These are phyloP conservation scores for Notolabrus celidotus DNA, from an alignment of 2,797 vertebrate species.

Conservation along the genomic window DNA sequence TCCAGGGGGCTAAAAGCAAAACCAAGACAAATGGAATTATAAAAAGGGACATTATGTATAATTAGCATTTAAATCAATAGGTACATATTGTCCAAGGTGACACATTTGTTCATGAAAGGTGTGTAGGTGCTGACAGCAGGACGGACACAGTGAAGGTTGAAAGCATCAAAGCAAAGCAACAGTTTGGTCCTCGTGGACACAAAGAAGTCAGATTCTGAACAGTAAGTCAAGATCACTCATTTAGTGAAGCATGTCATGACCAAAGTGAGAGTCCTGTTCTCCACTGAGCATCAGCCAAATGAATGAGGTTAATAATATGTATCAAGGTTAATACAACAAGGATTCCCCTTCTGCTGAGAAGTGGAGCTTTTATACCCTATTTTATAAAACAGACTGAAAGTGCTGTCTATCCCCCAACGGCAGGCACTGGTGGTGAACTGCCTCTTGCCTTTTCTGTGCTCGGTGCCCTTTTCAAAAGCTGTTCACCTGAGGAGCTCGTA, in stretches of 20 bases:
- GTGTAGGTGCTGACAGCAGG: slow-evolving; percentile 26
- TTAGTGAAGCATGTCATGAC: slow-evolving; percentile 38
- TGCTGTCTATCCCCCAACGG: not conserved
- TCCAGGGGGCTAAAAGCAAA: slow-evolving; percentile 22
- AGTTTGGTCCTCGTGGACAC: slow-evolving; percentile 11
- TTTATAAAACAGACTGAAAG: slow-evolving; percentile 29
- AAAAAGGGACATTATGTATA: slow-evolving; percentile 22
- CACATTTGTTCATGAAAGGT: slow-evolving; percentile 20
- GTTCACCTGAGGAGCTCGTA: slow-evolving; percentile 61
- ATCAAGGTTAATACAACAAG: slow-evolving; percentile 63
- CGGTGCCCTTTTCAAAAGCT: slow-evolving; percentile 57
- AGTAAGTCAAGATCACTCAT: slow-evolving; percentile 35
- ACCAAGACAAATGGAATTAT: slow-evolving; percentile 22
- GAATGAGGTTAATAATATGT: slow-evolving; percentile 71
- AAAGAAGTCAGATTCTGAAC: slow-evolving; percentile 14
- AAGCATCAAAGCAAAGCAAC: slow-evolving; percentile 20
- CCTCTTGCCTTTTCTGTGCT: slow-evolving; percentile 28
- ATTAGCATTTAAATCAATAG: slow-evolving; percentile 25
- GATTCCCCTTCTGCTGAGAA: slow-evolving; percentile 23
- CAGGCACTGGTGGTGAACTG: slow-evolving; percentile 7
- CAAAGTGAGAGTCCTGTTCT: slow-evolving; percentile 29
- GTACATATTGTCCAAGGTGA: slow-evolving; percentile 4
- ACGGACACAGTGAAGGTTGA: slow-evolving; percentile 29
- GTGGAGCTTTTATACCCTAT: slow-evolving; percentile 34
- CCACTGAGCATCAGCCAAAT: slow-evolving; percentile 42